Conservation (phyloP, 1,140 invertebrate genomes). For the Potamilus streckersoni region DNA sequence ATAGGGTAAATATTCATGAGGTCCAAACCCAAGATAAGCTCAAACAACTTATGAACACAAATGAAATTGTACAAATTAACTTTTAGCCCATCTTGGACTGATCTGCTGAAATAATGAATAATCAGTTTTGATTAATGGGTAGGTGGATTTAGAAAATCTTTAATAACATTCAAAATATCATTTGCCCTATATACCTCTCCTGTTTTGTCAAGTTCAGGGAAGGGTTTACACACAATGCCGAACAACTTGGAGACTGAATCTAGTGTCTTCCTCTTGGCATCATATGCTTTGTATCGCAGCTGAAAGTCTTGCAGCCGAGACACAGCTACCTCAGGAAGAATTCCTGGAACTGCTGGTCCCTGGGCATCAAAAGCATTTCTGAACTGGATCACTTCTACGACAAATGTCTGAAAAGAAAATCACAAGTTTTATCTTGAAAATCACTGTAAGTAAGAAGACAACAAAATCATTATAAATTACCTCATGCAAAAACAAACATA, state of each 20-base stretch:
- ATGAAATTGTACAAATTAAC: too few relatives aligned
- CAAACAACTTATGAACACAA: too few relatives aligned
- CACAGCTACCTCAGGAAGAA: slow-evolving; percentile 64
- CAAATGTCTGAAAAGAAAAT: slow-evolving; percentile 61
- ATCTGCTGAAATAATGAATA: too few relatives aligned
- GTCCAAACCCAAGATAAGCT: too few relatives aligned
- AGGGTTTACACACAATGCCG: slow-evolving; percentile 65
- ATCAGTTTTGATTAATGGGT: too few relatives aligned
- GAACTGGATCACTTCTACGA: slow-evolving; percentile 69
- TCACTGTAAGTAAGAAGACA: neutral
- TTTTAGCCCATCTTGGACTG: too few relatives aligned
- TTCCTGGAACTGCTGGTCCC: slow-evolving; percentile 66
- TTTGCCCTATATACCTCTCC: slow-evolving; percentile 55
- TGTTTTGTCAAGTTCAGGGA: slow-evolving; percentile 67
- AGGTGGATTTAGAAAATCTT: neutral
- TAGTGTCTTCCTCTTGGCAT: slow-evolving; percentile 64
- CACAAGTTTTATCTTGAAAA: neutral
- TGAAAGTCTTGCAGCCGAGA: slow-evolving; percentile 64
- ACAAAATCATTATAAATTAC: neutral
- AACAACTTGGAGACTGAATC: slow-evolving; percentile 68
- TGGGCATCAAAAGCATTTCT: slow-evolving; percentile 68
- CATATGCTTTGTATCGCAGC: slow-evolving; percentile 59
- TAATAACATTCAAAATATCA: neutral
- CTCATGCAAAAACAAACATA: neutral
- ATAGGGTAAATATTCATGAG: too few relatives aligned